These are phyloP conservation scores for Amblyornis subalaris DNA, from an alignment of 2,113 vertebrate species.

Conservation along the genomic window DNA sequence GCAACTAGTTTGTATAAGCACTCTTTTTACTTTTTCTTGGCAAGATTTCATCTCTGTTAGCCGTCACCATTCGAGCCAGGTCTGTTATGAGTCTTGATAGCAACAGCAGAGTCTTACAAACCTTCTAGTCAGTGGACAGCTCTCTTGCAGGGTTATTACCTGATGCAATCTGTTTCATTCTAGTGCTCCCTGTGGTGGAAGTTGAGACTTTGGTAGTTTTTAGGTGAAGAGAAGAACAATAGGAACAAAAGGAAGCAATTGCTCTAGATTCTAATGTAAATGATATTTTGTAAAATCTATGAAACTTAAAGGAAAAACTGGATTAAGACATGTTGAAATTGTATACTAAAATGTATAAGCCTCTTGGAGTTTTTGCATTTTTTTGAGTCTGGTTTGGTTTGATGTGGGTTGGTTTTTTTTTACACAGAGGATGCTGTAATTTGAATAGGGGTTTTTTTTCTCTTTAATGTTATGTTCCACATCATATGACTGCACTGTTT, in stretches of 20 bases:
- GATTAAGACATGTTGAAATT: neutral
- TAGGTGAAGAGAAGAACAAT: neutral
- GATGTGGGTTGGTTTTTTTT: neutral
- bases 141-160: neutral
- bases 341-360: neutral
- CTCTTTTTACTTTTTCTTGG: neutral
- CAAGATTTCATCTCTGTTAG: neutral
- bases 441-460: neutral
- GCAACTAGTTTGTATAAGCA: neutral
- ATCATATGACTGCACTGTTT: neutral
- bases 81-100: neutral
- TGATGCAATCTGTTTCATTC: neutral
- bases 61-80: neutral
- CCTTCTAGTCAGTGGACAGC: neutral
- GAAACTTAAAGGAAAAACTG: neutral
- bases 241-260: neutral
- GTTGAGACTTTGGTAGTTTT: neutral
- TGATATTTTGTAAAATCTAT: neutral
- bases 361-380: rapidly evolving
- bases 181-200: neutral
- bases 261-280: neutral
- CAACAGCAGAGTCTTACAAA: neutral
- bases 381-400: neutral
- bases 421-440: neutral
- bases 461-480: neutral